These are phyloP conservation scores for Microctenopoma steveboyesi DNA, from an alignment of 2,797 vertebrate species.

Conservation along the genomic window DNA sequence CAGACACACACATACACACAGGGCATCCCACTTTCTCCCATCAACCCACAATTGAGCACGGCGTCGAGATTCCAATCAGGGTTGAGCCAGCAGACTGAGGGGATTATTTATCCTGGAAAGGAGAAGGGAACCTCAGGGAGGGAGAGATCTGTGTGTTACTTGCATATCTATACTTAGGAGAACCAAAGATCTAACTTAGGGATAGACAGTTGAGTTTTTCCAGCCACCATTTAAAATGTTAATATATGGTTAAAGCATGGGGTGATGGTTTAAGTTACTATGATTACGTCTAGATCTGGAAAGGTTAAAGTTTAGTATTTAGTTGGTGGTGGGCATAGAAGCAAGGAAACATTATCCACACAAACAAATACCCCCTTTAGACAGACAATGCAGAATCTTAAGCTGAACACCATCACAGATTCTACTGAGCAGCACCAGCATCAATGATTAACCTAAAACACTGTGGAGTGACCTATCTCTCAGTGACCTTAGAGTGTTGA, in stretches of 20 bases:
- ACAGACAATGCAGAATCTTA: background rate
- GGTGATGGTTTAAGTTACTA: conserved; percentile 11
- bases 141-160: conserved; percentile 45
- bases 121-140: conserved; percentile 64
- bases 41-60: conserved; percentile 81
- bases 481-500: conserved; percentile 17
- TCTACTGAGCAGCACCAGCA: conserved; percentile 3
- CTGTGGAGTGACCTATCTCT: conserved; percentile 1
- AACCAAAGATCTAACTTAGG: conserved; percentile 34
- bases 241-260: conserved; percentile 19
- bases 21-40: conserved; percentile 67
- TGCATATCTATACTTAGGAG: conserved; percentile 46
- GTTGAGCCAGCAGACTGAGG: conserved; percentile 78
- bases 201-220: conserved; percentile 16
- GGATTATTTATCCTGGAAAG: conserved; percentile 83
- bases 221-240: conserved; percentile 20
- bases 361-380: conserved; percentile 9
- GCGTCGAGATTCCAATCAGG: conserved; percentile 83
- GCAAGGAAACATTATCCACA: background rate
- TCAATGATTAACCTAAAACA: conserved; percentile 23
- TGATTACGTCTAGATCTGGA: conserved; percentile 8
- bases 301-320: conserved; percentile 14
- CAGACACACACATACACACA: conserved; percentile 43
- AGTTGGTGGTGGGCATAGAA: background rate
- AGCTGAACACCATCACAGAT: conserved; percentile 4